Evolutionary conservation across 2,888 invertebrate genomes (phyloP), one percentile per base, ranked within the genome.

Genomic region (Blera fallax): DNA sequence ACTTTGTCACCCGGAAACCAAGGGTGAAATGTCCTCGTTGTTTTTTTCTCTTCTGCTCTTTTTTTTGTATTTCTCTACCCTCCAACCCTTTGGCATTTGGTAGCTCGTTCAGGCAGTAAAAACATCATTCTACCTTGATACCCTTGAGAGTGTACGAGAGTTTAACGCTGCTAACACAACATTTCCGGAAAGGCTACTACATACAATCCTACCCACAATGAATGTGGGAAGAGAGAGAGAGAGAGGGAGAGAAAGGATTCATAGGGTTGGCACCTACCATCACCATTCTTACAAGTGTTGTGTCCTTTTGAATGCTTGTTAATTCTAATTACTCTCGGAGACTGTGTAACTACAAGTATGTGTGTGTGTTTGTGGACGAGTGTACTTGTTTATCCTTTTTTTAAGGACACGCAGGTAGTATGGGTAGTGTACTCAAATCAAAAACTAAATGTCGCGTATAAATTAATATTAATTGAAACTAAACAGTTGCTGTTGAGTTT

Each of bases 381-480:
- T 60, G 43, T 27, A 8, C 16, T 21, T 43, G 50, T 16, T 5
- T 34, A 27, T 43, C 10, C 0, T 5, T 29, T 5, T 21, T 5
- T 34, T 1, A 5, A 8, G 18, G 34, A 32, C 3, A 34, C 1
- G 16, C 2, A 1, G 14, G 27, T 7, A 11, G 24, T 10, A 10
- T 48, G 69, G 69, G 29, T 8, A 48, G 50, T 14, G 14, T 11
- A 37, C 54, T 62, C 67, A 83, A 83, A 73, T 83, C 54, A 65
- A 67, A 78, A 73, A 45, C 52, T 54, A 43, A 50, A 73, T 78
- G 78, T 62, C 73, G 40, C 45, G 69, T 45, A 78, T 78, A 83
- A 78, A 83, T 83, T 78, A 83, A 73, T 78, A 73, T 73, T 73
- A 83, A 83, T 78, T 83, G 73, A 67, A 83, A 78, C 60, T 78